Evolutionary conservation across 2,113 vertebrate species (phyloP).

Genomic region (Tupaia tana): DNA sequence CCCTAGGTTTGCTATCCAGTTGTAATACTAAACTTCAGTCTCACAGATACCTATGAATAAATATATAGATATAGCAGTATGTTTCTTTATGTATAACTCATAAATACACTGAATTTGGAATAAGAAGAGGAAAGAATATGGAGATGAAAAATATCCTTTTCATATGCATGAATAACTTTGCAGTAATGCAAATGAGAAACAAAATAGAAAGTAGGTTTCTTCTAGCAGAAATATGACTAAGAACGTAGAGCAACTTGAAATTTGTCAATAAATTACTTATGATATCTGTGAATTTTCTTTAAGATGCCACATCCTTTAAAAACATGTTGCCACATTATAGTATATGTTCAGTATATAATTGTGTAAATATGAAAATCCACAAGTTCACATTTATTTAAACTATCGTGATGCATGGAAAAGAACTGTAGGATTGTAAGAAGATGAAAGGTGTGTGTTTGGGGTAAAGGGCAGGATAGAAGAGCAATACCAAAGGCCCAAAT

Average conservation of each 20-base stretch:
- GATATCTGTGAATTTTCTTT: constrained; percentile 60
- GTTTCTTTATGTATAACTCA: constrained; percentile 50
- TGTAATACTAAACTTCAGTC: constrained; percentile 55
- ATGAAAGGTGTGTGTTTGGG: background rate
- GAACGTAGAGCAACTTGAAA: constrained; percentile 7
- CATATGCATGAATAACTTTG: constrained; percentile 67
- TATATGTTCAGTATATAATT: constrained; percentile 48
- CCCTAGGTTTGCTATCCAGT: constrained; percentile 40
- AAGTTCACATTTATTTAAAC: constrained; percentile 35
- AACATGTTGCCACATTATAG: constrained; percentile 41
- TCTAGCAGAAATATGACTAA: constrained; percentile 62
- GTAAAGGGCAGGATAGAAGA: background rate
- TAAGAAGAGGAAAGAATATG: constrained; percentile 57
- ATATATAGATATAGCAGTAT: background rate
- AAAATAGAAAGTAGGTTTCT: constrained; percentile 67
- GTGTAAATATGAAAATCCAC: constrained; percentile 23
- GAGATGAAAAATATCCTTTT: constrained; percentile 67
- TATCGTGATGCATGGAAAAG: background rate
- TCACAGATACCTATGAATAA: constrained; percentile 7
- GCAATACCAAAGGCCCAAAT: constrained; percentile 18
- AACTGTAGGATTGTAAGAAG: background rate
- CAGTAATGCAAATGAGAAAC: constrained; percentile 64
- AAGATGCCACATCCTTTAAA: constrained; percentile 58
- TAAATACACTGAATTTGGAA: constrained; percentile 53
- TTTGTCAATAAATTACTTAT: constrained; percentile 59